phyloP scores from a whole-genome alignment of 2,797 vertebrate genomes.

The Hapalemur alaotrensis region DNA sequence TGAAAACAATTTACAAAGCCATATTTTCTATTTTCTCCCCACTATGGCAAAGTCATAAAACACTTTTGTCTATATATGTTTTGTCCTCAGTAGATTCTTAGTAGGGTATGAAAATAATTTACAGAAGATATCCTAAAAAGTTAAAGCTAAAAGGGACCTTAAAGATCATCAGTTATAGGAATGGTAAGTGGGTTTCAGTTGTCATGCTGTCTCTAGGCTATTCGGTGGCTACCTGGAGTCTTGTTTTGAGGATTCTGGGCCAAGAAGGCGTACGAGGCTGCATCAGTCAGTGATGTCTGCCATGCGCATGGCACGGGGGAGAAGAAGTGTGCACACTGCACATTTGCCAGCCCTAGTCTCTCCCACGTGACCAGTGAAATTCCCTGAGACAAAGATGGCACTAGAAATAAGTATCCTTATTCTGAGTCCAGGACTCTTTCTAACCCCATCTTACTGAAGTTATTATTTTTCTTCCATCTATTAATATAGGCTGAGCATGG shows the following conservation, averaged over 20 bases:
- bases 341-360: neutral
- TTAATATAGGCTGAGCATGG: neutral
- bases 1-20: neutral
- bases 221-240: neutral
- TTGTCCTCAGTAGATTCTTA: neutral
- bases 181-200: neutral
- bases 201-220: neutral
- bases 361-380: neutral
- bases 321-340: neutral
- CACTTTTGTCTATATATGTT: neutral
- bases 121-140: neutral
- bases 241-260: neutral
- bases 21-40: neutral
- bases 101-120: neutral
- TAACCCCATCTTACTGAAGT: neutral
- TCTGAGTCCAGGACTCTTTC: neutral
- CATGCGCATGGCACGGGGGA: neutral
- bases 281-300: neutral
- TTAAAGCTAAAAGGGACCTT: neutral
- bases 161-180: neutral
- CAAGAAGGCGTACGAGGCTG: neutral
- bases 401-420: neutral
- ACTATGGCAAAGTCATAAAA: neutral
- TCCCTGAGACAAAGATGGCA: neutral
- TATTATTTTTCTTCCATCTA: neutral